Base-by-base conservation (phyloP, 2,113 vertebrate genomes). In the Neolamprologus modestus region DNA sequence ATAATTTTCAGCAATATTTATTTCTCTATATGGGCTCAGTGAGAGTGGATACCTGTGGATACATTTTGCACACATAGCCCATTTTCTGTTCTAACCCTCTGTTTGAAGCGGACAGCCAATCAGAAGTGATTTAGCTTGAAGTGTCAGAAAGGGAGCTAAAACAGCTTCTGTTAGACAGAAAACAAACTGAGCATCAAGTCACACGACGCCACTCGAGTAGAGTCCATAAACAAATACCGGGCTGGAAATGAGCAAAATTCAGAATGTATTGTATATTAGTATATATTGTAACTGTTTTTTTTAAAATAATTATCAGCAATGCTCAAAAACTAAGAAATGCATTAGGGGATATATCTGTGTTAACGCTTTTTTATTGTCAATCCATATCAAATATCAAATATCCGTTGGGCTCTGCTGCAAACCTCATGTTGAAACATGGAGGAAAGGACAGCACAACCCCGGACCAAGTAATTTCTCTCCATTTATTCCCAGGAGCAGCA, bases 401-500 rank as follows among this genome's bases (percentile, higher is more conserved):
- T 50, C 24, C 6, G 2, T 16, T 1, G 37, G 13, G 66, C 66
- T 76, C 24, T 78, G 42, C 45, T 50, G 24, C 24, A 13, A 76
- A 31, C 42, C 42, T 76, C 26, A 19, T 35, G 28, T 21, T 81
- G 14, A 16, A 6, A 40, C 11, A 84, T 47, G 50, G 40, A 87
- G 52, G n/a, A 21, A 57, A 47, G 87, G 57, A 84, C 88, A 35
- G 61, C 42, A 19, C 40, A 55, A 40, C 63, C 55, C 5, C 14
- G 55, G 35, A 88, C 52, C 81, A 40, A 88, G 79, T 87, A 17
- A 92, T 95, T 91, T 92, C 84, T 90, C 87, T 91, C 82, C 89
- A 90, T 93, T 87, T 93, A 85, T 92, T 90, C 87, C 85, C 88
- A 92, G 81, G 89, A 95, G 94, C 80, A 83, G 87, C 80, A 95